These are phyloP conservation scores for Tapera naevia DNA, from an alignment of 2,797 vertebrate genomes.

Conservation along the genomic window DNA sequence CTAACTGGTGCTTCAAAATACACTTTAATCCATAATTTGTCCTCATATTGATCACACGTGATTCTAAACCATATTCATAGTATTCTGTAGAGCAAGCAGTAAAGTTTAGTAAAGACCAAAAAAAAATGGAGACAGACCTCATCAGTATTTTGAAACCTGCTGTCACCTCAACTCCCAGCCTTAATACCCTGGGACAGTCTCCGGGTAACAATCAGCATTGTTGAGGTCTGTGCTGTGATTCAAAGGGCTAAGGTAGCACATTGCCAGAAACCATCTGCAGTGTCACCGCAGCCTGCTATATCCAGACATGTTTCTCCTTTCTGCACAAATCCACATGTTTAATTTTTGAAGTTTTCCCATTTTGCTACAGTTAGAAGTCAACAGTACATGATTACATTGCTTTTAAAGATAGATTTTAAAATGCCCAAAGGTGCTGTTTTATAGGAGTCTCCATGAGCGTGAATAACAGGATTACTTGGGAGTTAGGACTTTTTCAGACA, in stretches of 20 bases:
- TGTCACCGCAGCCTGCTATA: background rate
- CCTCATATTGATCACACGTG: background rate
- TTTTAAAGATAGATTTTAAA: background rate
- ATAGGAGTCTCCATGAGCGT: background rate
- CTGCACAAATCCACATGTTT: background rate
- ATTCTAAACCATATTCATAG: background rate
- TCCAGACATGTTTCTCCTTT: rapidly evolving
- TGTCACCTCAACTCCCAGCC: background rate
- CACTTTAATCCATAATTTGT: background rate
- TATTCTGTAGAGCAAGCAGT: rapidly evolving
- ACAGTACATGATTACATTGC: background rate
- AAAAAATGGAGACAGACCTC: rapidly evolving
- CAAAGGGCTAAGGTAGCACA: background rate
- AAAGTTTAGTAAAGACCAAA: background rate
- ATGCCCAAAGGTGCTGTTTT: background rate
- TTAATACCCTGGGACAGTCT: background rate
- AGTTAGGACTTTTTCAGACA: conserved; percentile 14
- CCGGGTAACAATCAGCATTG: background rate
- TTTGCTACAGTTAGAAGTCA: background rate
- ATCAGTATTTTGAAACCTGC: background rate
- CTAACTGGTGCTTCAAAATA: background rate
- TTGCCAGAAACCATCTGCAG: background rate
- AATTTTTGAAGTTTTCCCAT: background rate
- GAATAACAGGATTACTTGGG: conserved; percentile 41
- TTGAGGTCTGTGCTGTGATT: rapidly evolving